Evolutionary conservation across 2,797 vertebrate genomes (phyloP), one percentile per base, ranked within the genome.

Genomic region (Sebastes vulpes): DNA sequence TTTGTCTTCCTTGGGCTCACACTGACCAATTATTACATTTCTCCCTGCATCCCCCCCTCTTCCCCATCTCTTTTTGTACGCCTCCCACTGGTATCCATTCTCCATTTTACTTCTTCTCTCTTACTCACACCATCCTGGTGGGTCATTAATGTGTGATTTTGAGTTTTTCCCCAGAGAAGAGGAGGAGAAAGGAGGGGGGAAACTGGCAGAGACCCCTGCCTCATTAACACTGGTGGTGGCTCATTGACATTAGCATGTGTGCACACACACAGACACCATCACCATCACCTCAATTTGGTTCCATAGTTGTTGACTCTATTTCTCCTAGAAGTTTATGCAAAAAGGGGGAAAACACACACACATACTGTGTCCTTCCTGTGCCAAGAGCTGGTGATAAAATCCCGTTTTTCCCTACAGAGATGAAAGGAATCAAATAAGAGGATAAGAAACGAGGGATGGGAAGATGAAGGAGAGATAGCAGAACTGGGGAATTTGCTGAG

Each of bases 101-200:
- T 20, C 56, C 35, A 21, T 63, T 70, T 82, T 79, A n/a, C 54
- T 35, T 59, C 65, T 61, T 56, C 75, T 79, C 67, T 64, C 69
- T 76, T 63, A 66, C 88, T 86, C 83, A 84, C 81, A 79, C 63
- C 65, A 25, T 78, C 53, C 77, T 84, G 75, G 61, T 66, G 79
- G 72, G 83, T 87, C 83, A 88, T 93, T 91, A 91, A 84, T 65
- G 65, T 78, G 67, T 70, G 85, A 89, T 76, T 89, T 84, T 85
- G 75, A 66, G 78, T 75, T 89, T 85, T 83, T 78, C 84, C 89
- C 84, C 32, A 65, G 77, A 89, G 85, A 70, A 74, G 48, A 23
- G 46, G 69, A 66, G 52, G 31, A 65, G 52, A 65, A 54, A 48
- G 42, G 42, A 60, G 14, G 9, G 42, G 42, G 10, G 18, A 21